Evolutionary conservation across 2,888 invertebrate species (phyloP), one percentile per base, ranked within the genome.

Genomic region (Dynastes maya): DNA sequence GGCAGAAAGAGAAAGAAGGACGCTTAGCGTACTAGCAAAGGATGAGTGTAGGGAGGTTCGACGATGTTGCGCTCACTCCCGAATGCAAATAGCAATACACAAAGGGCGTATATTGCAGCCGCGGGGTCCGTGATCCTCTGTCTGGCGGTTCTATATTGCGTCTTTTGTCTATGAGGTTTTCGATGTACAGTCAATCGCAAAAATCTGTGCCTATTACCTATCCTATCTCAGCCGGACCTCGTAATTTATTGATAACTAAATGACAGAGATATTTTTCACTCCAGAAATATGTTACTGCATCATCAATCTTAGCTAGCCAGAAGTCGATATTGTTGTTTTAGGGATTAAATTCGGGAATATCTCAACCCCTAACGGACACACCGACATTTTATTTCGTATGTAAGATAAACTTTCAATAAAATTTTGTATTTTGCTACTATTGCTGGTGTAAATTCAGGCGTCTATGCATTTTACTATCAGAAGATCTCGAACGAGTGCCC

Each of bases 61-160:
- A 55, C 32, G 75, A 61, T 78, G 68, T 67, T 61, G 53, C n/a
- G 63, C 76, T 63, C 61, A 61, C 76, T 61, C 61, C 51, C 32
- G 22, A 79, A 79, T 79, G 78, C 76, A 76, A 79, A 79, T 79
- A 79, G 70, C 63, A 75, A 64, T 77, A 67, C 78, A 76, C 76
- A 76, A 79, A 79, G 78, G 78, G 76, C 78, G 75, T 68, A 79
- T 79, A 79, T 79, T 79, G 76, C 78, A 45, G 68, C 78, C 78
- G 70, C 76, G 61, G 70, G 78, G 78, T 68, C 61, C 76, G 70
- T 64, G 70, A 76, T 79, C 76, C 76, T 79, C 76, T 76, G 76
- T 68, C 63, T 61, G 78, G 11, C 45, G 76, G 63, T 79, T 77
- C 68, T 79, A 79, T 79, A 79, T 79, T 79, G 78, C 78, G 67